Conservation (phyloP, 2,797 vertebrate genomes). For the Semotilus atromaculatus region DNA sequence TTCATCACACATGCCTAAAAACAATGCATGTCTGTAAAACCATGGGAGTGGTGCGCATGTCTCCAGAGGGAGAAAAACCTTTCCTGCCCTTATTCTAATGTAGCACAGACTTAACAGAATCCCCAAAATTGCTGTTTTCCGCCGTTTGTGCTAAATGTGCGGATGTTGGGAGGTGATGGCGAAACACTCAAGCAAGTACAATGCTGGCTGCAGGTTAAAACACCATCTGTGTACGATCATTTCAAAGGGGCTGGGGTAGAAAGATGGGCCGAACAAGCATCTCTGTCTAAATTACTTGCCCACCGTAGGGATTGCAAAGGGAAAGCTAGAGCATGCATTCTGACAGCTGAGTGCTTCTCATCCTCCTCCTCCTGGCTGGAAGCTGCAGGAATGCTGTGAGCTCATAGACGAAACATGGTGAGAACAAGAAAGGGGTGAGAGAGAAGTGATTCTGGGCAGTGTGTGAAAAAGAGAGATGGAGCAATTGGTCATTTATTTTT, state of each 20-base stretch:
- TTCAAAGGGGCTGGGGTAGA: not conserved
- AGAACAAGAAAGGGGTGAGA: conserved; percentile 29
- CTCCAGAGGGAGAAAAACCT: conserved; percentile 49
- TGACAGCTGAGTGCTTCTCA: conserved; percentile 62
- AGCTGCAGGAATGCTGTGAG: conserved; percentile 69
- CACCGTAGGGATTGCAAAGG: conserved; percentile 60
- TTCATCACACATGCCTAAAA: conserved; percentile 77
- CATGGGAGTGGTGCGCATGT: conserved; percentile 68
- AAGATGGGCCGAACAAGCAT: conserved; percentile 51
- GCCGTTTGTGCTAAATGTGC: conserved; percentile 62
- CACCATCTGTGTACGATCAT: conserved; percentile 74
- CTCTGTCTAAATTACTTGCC: conserved; percentile 56
- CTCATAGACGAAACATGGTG: conserved; percentile 62
- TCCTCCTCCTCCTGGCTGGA: conserved; percentile 37
- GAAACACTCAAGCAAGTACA: conserved; percentile 63
- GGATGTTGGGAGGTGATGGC: conserved; percentile 61
- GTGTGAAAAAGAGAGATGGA: conserved; percentile 6
- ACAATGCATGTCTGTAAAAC: conserved; percentile 78
- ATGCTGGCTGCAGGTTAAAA: conserved; percentile 53
- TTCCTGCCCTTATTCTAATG: not conserved
- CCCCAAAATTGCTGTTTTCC: conserved; percentile 66
- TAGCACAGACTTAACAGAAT: conserved; percentile 44
- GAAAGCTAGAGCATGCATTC: conserved; percentile 66
- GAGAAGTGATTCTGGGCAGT: not conserved
- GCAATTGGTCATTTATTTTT: conserved; percentile 14